Percentiles rank a stretch among this genome's conserved stretches.
Conservation (phyloP, 2,888 invertebrate genomes). For the Resseliella maxima region DNA sequence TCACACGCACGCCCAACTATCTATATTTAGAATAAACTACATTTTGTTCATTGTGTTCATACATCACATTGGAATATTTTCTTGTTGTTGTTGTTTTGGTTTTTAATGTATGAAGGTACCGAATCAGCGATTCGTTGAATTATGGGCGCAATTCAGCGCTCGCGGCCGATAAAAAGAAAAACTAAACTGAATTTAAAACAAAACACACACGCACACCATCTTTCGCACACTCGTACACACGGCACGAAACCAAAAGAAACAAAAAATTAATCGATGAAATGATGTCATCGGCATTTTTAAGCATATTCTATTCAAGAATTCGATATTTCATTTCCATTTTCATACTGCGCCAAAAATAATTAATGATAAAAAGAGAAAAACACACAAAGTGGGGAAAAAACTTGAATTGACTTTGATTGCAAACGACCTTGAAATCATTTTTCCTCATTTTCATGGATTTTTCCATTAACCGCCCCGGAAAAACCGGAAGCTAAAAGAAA, state of each 20-base stretch:
- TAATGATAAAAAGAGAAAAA: too few species aligned
- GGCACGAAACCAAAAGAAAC: too few species aligned
- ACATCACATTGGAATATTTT: neutral
- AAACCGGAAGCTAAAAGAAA: too few species aligned
- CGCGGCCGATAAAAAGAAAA: neutral
- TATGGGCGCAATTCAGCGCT: too few species aligned
- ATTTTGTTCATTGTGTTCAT: slow-evolving; percentile 1
- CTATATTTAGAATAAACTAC: slow-evolving; percentile 53
- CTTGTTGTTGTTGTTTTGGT: neutral
- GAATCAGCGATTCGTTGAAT: too few species aligned
- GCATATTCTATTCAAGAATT: neutral
- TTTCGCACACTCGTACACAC: too few species aligned
- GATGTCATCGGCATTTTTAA: slow-evolving; percentile 27
- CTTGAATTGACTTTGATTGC: neutral
- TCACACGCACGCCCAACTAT: slow-evolving; percentile 49
- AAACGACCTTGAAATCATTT: neutral
- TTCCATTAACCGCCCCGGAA: too few species aligned
- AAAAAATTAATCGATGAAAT: slow-evolving; percentile 4
- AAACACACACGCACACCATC: too few species aligned
- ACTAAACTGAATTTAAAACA: neutral
- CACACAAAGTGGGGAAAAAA: too few species aligned
- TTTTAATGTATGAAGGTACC: too few species aligned
- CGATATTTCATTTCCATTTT: neutral
- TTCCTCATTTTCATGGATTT: neutral
- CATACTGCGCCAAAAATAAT: neutral